Evolutionary conservation across 2,888 invertebrate genomes (phyloP), one percentile per base, ranked within the genome.

Genomic region (Griposia aprilina): DNA sequence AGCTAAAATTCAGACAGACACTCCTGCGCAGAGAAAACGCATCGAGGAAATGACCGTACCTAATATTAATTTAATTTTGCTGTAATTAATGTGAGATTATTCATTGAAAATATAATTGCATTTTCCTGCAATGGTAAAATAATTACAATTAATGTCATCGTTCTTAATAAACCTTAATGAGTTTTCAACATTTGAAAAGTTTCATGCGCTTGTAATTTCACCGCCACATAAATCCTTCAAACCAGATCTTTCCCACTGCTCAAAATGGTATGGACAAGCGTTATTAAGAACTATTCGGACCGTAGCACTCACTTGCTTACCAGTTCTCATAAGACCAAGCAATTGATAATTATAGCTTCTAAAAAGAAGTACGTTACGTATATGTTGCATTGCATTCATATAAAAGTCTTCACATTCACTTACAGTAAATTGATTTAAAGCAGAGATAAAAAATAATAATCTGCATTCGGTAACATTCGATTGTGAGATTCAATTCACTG

Each of bases 1-100:
- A 76, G 67, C 67, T 76, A 66, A 84, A 78, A 77, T 77, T 84
- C 78, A 73, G 59, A 65, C 72, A 75, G 52, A 74, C 10, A 73
- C 74, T 76, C 48, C 55, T 74, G 62, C 76, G 71, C 81, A 74
- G 70, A 78, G 71, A 74, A 72, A 75, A 82, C 78, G 52, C 52
- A 60, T 62, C 52, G n/a, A 67, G 62, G 77, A 84, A 80, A 67
- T 63, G 6, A n/a, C 55, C 17, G 20, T 55, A 20, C n/a, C n/a
- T 68, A 74, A n/a, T 69, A 62, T 70, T 62, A 41, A 75, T 72
- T 60, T 52, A 8, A 36, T 52, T 45, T 63, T 11, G 10, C 17
- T 20, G 48, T 48, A 23, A 65, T 66, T 60, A 26, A 41, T 26
- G 11, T 30, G 6, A n/a, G 20, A 48, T 15, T 68, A 41, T 63